Base-by-base conservation (phyloP, 2,797 vertebrate species). In the Alectoris magna region DNA sequence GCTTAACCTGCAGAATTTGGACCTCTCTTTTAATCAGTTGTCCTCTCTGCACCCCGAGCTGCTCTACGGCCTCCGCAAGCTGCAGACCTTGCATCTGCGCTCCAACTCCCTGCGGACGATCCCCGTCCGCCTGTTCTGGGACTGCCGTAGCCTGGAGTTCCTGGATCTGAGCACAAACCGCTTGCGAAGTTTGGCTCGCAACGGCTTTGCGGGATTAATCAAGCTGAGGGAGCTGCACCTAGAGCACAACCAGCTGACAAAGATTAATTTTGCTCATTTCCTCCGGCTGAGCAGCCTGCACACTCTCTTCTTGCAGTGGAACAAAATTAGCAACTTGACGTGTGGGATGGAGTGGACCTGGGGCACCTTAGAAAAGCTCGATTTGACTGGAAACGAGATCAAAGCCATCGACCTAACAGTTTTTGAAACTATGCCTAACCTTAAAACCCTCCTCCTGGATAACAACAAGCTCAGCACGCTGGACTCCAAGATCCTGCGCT, bases 231-330 rank as follows among this genome's bases (percentile, higher is more conserved):
- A 99, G 97, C 99, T 99, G 98, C 99, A 99, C 97, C 98, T 99
- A 97, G 99, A 99, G 98, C 99, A 99, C 98, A 99, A 99, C 98
- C 99, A 99, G 98, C 98, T 99, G 98, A 99, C 99, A 96, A 99
- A 99, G 98, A 99, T 99, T 98, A 99, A 99, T 98, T 98, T 99
- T 98, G 99, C 99, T 97, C 99, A 99, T 98, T 99, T 99, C 97
- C 99, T 99, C 80, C 99, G 99, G 94, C 98, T 99, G 94, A 99
- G 99, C 94, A 98, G 98, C 96, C 99, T 99, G 96, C 99, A 99
- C 97, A 99, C 98, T 16, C 99, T 99, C 93, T 99, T 99, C 98
- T 98, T 99, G 94, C 99, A 99, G 96, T 99, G 99, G 99, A 99
- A 99, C 98, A 99, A 99, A 98, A 99, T 99, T 91, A 99, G 98